These are phyloP conservation scores for Cyprinus carpio DNA, from an alignment of 2,113 vertebrate species.

Conservation along the genomic window DNA sequence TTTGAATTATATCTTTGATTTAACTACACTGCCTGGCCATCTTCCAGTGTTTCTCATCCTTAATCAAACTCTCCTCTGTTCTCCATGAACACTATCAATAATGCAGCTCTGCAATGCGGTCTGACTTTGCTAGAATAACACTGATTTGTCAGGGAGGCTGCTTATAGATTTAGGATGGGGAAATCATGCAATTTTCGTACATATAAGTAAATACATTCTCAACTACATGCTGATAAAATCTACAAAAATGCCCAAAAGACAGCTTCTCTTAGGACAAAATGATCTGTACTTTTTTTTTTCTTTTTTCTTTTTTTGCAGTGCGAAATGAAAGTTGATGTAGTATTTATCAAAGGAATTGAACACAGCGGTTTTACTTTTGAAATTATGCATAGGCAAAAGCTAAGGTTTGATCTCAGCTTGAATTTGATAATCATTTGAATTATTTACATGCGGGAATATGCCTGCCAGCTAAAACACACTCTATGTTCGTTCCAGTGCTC, in stretches of 20 bases:
- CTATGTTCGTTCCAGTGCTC: slow-evolving; percentile 35
- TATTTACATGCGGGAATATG: slow-evolving; percentile 51
- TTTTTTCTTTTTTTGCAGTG: slow-evolving; percentile 14
- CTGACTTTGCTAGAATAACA: slow-evolving; percentile 18
- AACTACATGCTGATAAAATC: slow-evolving; percentile 5
- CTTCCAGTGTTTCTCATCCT: slow-evolving; percentile 65
- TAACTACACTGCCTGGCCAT: slow-evolving; percentile 70
- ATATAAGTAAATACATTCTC: slow-evolving; percentile 10
- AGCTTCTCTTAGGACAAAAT: slow-evolving; percentile 26
- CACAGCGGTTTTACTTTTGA: slow-evolving; percentile 45
- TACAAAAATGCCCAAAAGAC: slow-evolving; percentile 10
- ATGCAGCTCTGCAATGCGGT: slow-evolving; percentile 20
- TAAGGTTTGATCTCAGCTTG: slow-evolving; percentile 49
- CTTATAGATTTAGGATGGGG: not conserved
- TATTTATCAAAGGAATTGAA: slow-evolving; percentile 49
- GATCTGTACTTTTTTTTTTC: not conserved
- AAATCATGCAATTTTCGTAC: not conserved
- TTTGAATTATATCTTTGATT: slow-evolving; percentile 74
- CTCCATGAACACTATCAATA: slow-evolving; percentile 66
- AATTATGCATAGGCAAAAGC: slow-evolving; percentile 45
- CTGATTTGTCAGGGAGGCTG: slow-evolving; percentile 5
- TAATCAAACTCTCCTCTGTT: slow-evolving; percentile 67
- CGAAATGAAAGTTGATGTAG: slow-evolving; percentile 42
- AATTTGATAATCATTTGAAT: slow-evolving; percentile 55
- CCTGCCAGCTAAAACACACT: slow-evolving; percentile 40